Base-by-base conservation (phyloP, 2,797 vertebrate genomes). In the Melanotaenia nigrans region DNA sequence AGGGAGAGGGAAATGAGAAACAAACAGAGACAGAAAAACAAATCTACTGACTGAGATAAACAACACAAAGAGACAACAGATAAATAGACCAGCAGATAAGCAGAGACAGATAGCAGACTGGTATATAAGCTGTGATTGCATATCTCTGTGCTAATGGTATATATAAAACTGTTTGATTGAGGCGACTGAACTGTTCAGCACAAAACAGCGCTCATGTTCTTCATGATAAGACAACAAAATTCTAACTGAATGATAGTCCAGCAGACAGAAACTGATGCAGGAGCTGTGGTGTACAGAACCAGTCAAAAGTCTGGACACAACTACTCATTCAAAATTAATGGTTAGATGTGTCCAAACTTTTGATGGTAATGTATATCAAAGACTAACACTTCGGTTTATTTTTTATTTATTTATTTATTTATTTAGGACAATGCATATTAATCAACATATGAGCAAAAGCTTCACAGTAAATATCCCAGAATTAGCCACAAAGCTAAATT, bases 11-110 rank as follows among this genome's bases (percentile, higher is more conserved):
- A 70, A 74, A 65, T 56, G 49, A 76, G 60, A 76, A 81, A 75
- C 56, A 77, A 55, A 79, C 35, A 40, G 24, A 54, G 35, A 64
- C 38, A 73, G 58, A 47, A 71, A 67, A 28, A 33, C 25, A 59
- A 75, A 67, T 30, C 51, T 11, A 40, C 32, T 30, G 22, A 70
- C 24, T 64, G 24, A 66, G 75, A 60, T 36, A 53, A 79, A 66
- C 56, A 81, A 79, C 42, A 47, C 57, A 70, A 68, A 68, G 32
- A 45, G 73, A 73, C 59, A 80, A 69, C 30, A 78, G 71, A 85
- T 69, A 71, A 85, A 90, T 80, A 47, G 75, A 61, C 16, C 53
- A 79, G 16, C 32, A 58, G 69, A 87, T 81, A 40, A 80, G 79
- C 24, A 70, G 59, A 82, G 75, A 82, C 88, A 79, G 64, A 72